Evolutionary conservation across 2,797 vertebrate species (phyloP).

Genomic region (Perdix hodgsoniae): DNA sequence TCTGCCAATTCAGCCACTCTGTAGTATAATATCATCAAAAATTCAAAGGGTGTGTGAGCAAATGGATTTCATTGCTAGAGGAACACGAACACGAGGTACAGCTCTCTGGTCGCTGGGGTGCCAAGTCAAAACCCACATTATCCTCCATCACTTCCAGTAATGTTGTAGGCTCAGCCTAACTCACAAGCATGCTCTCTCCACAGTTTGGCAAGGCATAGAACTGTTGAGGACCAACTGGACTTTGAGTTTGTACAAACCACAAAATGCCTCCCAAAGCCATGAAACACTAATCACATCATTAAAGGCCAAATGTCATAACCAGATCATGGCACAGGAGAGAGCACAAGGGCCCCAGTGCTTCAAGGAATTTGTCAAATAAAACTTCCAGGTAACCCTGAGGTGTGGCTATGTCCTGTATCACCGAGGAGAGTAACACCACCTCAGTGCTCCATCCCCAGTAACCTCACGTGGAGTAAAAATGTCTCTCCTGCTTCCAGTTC

Average conservation of each 20-base stretch:
- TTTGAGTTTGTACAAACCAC: not conserved
- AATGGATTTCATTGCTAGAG: not conserved
- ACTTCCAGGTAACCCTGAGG: not conserved
- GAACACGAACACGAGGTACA: not conserved
- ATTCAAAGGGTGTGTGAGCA: not conserved
- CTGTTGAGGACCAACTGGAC: not conserved
- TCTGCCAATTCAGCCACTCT: not conserved
- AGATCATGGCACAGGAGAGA: not conserved
- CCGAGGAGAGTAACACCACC: not conserved
- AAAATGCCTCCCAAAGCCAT: not conserved
- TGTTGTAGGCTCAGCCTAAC: not conserved
- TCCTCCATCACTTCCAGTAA: not conserved
- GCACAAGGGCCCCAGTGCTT: not conserved
- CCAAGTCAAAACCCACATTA: not conserved
- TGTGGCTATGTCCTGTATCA: not conserved
- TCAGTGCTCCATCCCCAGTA: not conserved
- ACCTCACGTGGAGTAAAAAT: not conserved
- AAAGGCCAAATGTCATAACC: not conserved
- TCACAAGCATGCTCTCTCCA: not conserved
- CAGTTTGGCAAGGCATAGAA: not conserved
- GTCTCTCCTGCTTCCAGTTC: not conserved
- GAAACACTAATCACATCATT: not conserved
- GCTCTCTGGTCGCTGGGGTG: not conserved
- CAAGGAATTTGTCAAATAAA: not conserved
- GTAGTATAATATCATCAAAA: not conserved